Evolutionary conservation across 1,140 invertebrate species (phyloP).

Genomic region (Diploscapter pachys): DNA sequence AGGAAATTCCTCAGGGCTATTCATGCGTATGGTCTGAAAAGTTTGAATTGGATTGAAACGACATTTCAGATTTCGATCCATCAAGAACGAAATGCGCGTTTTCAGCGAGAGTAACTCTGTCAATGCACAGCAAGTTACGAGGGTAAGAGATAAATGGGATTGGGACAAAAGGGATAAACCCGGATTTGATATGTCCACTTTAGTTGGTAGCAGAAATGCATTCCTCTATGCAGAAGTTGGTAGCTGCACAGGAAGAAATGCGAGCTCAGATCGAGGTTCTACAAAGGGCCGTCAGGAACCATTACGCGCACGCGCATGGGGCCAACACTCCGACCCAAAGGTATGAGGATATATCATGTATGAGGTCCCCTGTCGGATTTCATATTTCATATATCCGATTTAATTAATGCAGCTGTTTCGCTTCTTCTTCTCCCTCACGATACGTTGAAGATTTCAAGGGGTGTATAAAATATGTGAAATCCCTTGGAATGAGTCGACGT

Average conservation of each 20-base stretch:
- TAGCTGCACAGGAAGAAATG: constrained; percentile 57
- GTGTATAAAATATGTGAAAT: no score
- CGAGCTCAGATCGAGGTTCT: constrained; percentile 54
- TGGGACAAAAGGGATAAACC: background rate
- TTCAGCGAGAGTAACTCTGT: constrained; percentile 49
- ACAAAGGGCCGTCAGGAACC: constrained; percentile 55
- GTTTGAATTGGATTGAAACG: background rate
- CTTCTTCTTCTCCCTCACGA: no score
- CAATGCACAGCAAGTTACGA: constrained; percentile 53
- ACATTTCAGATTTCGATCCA: constrained; percentile 47
- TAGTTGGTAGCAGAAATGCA: constrained; percentile 57
- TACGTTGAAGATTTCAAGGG: no score
- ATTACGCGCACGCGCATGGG: constrained; percentile 29
- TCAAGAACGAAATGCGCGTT: constrained; percentile 56
- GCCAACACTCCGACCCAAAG: no score
- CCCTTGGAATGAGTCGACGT: no score
- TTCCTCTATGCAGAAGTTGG: constrained; percentile 49
- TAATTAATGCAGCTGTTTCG: no score
- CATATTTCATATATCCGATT: no score
- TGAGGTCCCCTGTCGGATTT: no score
- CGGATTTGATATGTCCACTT: constrained; percentile 17
- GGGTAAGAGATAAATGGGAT: constrained; percentile 32
- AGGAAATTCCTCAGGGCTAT: constrained; percentile 54
- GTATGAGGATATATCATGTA: no score
- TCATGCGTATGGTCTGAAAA: constrained; percentile 39